phyloP scores from a whole-genome alignment of 2,113 vertebrate genomes.

The Colius striatus region DNA sequence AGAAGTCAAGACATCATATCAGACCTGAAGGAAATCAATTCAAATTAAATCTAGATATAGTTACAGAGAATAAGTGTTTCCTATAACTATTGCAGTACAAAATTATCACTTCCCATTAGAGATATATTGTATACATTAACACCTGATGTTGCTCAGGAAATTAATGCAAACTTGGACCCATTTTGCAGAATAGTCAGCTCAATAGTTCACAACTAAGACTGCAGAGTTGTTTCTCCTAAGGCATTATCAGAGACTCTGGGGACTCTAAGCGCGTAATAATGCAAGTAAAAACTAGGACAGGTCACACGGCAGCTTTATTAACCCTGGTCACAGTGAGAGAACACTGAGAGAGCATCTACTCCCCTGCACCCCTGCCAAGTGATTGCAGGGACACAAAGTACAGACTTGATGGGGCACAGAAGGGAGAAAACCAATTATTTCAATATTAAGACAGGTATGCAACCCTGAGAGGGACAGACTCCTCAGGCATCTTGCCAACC shows the following conservation, averaged over 20 bases:
- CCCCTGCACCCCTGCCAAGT: background rate
- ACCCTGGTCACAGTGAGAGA: background rate
- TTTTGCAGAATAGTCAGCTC: background rate
- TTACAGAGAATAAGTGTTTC: too few species aligned
- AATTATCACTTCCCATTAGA: background rate
- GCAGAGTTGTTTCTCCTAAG: background rate
- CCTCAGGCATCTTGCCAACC: background rate
- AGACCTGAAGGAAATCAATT: too few species aligned
- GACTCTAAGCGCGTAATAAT: background rate
- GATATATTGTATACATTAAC: background rate
- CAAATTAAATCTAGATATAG: too few species aligned
- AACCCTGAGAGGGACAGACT: background rate
- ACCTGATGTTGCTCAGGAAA: background rate
- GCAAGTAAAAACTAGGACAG: background rate
- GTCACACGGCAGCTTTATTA: background rate
- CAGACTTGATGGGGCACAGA: accelerated
- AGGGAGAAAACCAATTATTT: background rate
- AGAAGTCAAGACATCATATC: too few species aligned
- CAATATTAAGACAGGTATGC: background rate
- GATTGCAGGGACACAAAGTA: background rate
- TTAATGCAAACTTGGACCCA: background rate
- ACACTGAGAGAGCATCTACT: background rate
- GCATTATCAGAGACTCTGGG: background rate
- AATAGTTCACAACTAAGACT: background rate
- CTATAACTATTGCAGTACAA: background rate